Percentiles rank a stretch among this genome's conserved stretches.
These are phyloP conservation scores for Griposia aprilina DNA, from an alignment of 2,888 invertebrate species.

Conservation along the genomic window DNA sequence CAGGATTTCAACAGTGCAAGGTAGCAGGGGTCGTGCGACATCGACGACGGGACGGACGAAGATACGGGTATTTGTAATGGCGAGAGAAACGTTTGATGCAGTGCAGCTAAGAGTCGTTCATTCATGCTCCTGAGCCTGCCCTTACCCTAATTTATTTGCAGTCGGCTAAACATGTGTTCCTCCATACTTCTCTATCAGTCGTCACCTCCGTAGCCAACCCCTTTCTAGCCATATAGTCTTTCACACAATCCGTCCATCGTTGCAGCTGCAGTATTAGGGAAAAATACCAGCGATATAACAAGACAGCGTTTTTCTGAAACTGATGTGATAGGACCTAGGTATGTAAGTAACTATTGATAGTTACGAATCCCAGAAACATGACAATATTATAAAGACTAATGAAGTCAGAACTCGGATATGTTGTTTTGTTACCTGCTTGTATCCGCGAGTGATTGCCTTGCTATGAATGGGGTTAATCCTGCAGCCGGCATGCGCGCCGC, in stretches of 20 bases:
- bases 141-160: background rate
- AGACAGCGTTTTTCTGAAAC: background rate
- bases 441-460: conserved; percentile 4
- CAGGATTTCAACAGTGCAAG: too few species aligned
- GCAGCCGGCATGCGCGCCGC: background rate
- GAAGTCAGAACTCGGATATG: background rate
- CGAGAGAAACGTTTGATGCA: background rate
- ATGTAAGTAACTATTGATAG: background rate
- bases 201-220: background rate
- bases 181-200: background rate
- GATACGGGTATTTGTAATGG: background rate
- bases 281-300: background rate
- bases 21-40: background rate
- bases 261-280: background rate
- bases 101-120: background rate
- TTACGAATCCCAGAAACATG: background rate
- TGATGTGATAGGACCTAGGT: background rate
- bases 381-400: background rate
- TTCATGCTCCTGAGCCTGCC: too few species aligned
- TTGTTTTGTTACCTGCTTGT: background rate
- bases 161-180: background rate
- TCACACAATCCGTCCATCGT: background rate
- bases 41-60: background rate
- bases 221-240: too few species aligned
- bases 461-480: conserved; percentile 25